Evolutionary conservation across 2,797 vertebrate species (phyloP).

Genomic region (Xyrichtys novacula): DNA sequence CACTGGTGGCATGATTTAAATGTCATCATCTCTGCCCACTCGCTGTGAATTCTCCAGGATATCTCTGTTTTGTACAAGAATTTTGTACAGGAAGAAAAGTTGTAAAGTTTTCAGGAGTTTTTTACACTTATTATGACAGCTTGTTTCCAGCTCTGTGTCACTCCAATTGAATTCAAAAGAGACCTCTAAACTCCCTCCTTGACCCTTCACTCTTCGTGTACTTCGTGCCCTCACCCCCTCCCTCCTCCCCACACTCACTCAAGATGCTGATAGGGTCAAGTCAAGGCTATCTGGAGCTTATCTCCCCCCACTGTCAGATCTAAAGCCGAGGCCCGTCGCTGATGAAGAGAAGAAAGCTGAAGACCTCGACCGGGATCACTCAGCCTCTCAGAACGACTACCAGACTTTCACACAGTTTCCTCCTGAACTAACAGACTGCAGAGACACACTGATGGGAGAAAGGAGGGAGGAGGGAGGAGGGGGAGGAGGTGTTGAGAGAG

Average conservation of each 20-base stretch:
- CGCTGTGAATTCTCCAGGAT: too few relatives aligned
- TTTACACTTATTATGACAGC: too few relatives aligned
- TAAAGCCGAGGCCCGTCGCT: conserved; percentile 41
- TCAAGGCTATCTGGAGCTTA: conserved; percentile 68
- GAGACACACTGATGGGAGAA: conserved; percentile 12
- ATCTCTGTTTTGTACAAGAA: too few relatives aligned
- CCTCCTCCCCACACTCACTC: conserved; percentile 12
- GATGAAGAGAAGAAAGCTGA: conserved; percentile 57
- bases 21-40: too few relatives aligned
- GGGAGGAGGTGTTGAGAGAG: conserved; percentile 20
- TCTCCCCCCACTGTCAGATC: conserved; percentile 53
- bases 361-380: conserved; percentile 54
- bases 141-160: conserved; percentile 7
- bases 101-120: too few relatives aligned
- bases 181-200: conserved; percentile 17
- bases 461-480: background rate
- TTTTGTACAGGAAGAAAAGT: too few relatives aligned
- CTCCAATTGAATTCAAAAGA: conserved; percentile 40
- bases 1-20: too few relatives aligned
- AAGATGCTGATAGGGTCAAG: conserved; percentile 61
- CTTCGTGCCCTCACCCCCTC: conserved; percentile 7
- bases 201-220: conserved; percentile 26
- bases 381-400: conserved; percentile 30
- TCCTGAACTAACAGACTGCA: conserved; percentile 34
- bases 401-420: conserved; percentile 28